Base-by-base conservation (phyloP, 1,140 invertebrate species). In the Trichomalopsis sarcophagae region DNA sequence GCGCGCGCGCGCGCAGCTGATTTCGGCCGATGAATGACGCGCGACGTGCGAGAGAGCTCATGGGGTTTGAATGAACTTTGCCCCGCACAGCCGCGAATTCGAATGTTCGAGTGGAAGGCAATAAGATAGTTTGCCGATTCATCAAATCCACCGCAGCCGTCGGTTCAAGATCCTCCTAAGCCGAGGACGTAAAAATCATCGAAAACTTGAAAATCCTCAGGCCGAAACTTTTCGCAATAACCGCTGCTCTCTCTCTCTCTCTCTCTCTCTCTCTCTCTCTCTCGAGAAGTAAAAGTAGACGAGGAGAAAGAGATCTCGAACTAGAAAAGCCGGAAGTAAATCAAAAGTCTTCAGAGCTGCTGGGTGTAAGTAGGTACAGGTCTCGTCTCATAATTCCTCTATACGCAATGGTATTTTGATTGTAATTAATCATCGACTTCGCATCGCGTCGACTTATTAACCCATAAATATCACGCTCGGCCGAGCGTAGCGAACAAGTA, bases 251-350 rank as follows among this genome's bases (percentile, higher is more conserved):
- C 17, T 21, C 14, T 6, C 21, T n/a, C 14, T 21, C 17, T 21
- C 21, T n/a, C 55, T 21, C 17, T 21, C 21, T n/a, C 55, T 21
- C 17, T 21, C 21, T n/a, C 55, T 21, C 17, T 21, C 14, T 6
- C 21, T n/a, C 14, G 0, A 62, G 55, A 62, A 62, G 47, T 14
- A 62, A 62, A 62, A 62, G 55, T 62, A 62, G 6, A 62, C 6
- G 17, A 79, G 79, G 83, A 87, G 80, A 84, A 62, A 6, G 55
- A 62, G 3, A n/a, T 62, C 21, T 40, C 73, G 13, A n/a, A 17
- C 62, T 11, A 36, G 14, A 0, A 13, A 2, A 33, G n/a, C 66
- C 68, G 80, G 44, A 30, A 50, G 40, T 44, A 66, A 81, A 44
- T 68, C 62, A 81, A n/a, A 44, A 71, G 68, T 40, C 62, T n/a